Evolutionary conservation across 2,113 vertebrate genomes (phyloP).

Genomic region (Xenopus laevis): DNA sequence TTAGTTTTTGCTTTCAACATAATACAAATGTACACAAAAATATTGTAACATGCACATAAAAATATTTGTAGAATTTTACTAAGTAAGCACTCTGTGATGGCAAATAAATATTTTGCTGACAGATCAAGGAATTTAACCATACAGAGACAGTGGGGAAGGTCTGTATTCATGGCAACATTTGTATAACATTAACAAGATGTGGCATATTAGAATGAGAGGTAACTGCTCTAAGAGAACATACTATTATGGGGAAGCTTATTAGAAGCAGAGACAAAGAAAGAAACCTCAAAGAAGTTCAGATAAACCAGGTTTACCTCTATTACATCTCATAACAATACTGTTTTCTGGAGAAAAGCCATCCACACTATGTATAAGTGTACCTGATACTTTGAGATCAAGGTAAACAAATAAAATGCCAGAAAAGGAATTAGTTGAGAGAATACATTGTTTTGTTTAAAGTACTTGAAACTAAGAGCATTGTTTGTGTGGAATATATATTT

Average conservation of each 20-base stretch:
- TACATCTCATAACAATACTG: constrained; percentile 7
- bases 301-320: constrained; percentile 9
- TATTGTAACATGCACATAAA: not conserved
- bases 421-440: constrained; percentile 1
- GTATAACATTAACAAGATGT: constrained; percentile 30
- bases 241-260: not conserved
- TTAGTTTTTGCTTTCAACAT: not conserved
- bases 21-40: not conserved
- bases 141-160: not conserved
- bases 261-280: not conserved
- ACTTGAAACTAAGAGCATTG: constrained; percentile 4
- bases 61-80: not conserved
- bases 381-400: constrained; percentile 33
- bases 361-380: not conserved
- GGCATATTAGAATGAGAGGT: constrained; percentile 7
- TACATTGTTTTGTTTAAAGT: constrained; percentile 18
- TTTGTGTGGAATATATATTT: constrained; percentile 24
- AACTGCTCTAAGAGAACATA: not conserved
- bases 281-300: constrained; percentile 10
- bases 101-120: constrained; percentile 14
- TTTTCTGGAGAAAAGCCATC: constrained; percentile 1
- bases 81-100: not conserved
- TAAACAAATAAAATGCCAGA: constrained; percentile 8
- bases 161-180: constrained; percentile 12
- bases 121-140: not conserved